These are phyloP conservation scores for Orientallactaga bullata DNA, from an alignment of 2,113 vertebrate genomes.

Conservation along the genomic window DNA sequence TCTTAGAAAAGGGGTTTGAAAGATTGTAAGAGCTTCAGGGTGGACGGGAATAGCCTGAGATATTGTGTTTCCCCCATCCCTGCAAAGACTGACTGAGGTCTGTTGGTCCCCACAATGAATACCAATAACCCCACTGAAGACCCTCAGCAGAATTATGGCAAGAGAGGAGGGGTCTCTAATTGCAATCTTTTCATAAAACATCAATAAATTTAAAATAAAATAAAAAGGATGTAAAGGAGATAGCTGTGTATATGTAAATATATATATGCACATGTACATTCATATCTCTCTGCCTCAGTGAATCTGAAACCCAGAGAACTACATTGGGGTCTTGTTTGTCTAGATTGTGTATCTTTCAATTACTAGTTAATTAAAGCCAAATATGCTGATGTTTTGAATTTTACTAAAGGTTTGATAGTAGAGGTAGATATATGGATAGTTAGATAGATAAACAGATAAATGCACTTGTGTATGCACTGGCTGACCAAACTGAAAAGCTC, in stretches of 20 bases:
- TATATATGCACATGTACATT: neutral
- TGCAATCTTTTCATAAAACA: too few species aligned
- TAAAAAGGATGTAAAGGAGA: neutral
- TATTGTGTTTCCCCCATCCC: too few species aligned
- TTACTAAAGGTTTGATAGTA: neutral
- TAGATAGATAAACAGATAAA: neutral
- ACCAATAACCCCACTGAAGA: too few species aligned
- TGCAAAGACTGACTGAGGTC: too few species aligned
- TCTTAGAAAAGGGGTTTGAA: too few species aligned
- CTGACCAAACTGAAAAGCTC: slow-evolving; percentile 30
- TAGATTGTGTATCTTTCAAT: neutral
- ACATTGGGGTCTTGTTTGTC: neutral
- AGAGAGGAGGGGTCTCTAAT: too few species aligned
- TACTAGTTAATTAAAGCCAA: slow-evolving; percentile 53
- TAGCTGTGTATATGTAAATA: neutral
- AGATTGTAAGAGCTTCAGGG: too few species aligned
- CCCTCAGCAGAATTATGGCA: too few species aligned
- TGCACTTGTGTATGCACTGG: neutral
- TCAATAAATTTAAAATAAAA: too few species aligned
- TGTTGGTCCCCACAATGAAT: too few species aligned
- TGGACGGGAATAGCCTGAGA: too few species aligned
- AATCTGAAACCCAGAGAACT: neutral
- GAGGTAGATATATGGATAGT: neutral
- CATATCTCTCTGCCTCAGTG: neutral
- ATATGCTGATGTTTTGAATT: slow-evolving; percentile 32